Evolutionary conservation across 2,113 vertebrate genomes (phyloP), one percentile per base, ranked within the genome.

Genomic region (Scartelaos histophorus): DNA sequence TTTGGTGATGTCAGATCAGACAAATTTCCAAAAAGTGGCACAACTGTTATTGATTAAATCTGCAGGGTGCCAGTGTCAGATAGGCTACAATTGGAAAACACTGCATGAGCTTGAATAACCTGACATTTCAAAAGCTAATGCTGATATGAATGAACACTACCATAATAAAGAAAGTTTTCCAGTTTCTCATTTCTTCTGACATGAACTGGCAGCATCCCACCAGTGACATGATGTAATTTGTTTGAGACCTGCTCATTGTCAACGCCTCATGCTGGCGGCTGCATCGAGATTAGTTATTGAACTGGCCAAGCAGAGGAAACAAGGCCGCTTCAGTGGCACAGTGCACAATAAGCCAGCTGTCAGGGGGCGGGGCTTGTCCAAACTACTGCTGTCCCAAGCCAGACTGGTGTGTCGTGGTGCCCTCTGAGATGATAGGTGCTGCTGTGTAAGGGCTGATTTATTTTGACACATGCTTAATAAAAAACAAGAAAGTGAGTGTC

Each of bases 211-310:
- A 65, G 38, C 72, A 71, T 13, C 54, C 74, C 61, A 54, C 78
- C 75, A 72, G 66, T 76, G 24, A 69, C 73, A 81, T 85, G 78
- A 82, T 67, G 75, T 19, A 81, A 69, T 89, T 86, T 88, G 82
- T 83, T 84, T 78, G n/a, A 60, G 69, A 46, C 65, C 67, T 74
- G 79, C 71, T 85, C 73, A 68, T 88, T 86, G 90, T 81, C 66
- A 84, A 77, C 74, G 72, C 89, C 62, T 64, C 70, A 74, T 65
- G 82, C 90, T 89, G 79, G 79, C 74, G 85, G 86, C 85, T 89
- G 84, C 86, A 89, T 85, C 86, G 85, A 89, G 88, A 92, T 91
- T 88, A 91, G 89, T 89, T 92, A 92, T 91, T 90, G 91, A 92
- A 91, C 90, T 82, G 89, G 78, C 82, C 78, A 74, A 82, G 88